Evolutionary conservation across 2,113 vertebrate species (phyloP).

Genomic region (Pangasianodon hypophthalmus): DNA sequence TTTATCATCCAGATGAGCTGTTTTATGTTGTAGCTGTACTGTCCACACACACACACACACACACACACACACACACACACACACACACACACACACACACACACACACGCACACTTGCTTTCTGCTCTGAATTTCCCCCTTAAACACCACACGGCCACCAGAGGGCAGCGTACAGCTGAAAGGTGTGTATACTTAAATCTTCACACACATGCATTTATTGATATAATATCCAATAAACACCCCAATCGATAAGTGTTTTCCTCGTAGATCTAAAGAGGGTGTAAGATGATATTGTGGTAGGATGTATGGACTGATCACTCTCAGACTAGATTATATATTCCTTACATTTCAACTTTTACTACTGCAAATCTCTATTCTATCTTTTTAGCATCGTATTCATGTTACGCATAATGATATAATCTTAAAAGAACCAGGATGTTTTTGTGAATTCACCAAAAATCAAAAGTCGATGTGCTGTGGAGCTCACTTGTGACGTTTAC

Average conservation of each 20-base stretch:
- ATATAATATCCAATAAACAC: background rate
- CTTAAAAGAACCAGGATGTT: background rate
- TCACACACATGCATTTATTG: background rate
- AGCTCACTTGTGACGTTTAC: background rate
- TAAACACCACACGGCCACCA: background rate
- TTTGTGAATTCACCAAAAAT: background rate
- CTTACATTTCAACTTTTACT: background rate
- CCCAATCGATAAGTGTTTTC: background rate
- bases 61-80: background rate
- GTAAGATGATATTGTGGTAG: background rate
- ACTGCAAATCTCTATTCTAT: background rate
- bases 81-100: background rate
- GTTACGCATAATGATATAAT: background rate
- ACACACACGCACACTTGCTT: background rate
- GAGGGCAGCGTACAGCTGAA: slow-evolving; percentile 6
- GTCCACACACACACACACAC: background rate
- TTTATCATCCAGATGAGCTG: background rate
- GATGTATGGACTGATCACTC: background rate
- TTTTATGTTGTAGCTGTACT: background rate
- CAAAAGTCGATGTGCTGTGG: background rate
- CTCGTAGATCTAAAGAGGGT: background rate
- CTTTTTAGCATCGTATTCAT: background rate
- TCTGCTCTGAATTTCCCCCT: background rate
- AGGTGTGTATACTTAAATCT: background rate
- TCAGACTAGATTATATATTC: background rate